Base-by-base conservation (phyloP, 2,888 invertebrate genomes). In the Perithous albicinctus region DNA sequence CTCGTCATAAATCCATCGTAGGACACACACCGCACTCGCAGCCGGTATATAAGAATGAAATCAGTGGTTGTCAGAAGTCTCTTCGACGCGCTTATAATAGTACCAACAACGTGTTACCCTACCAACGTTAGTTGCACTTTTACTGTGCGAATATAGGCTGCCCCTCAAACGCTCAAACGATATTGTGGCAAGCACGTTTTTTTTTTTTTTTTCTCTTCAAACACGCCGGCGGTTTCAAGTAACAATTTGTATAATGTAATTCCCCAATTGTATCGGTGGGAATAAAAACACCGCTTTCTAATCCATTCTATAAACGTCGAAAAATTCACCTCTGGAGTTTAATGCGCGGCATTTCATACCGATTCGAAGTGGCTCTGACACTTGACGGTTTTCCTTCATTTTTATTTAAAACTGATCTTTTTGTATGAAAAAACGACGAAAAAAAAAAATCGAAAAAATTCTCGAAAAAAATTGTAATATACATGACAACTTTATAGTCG, bases 1-100 rank as follows among this genome's bases (percentile, higher is more conserved):
- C 86, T 86, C 84, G 86, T 87, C 90, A 88, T 90, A 90, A 90
- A 90, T 90, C 88, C 88, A 86, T 83, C 80, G 82, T 84, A 15
- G 66, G 88, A 87, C 88, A 51, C 46, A 87, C 88, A 51, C 46
- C 41, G 46, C 72, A 64, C 61, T 80, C 77, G 59, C 80, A 61
- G 59, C 67, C 87, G 83, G 80, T 84, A n/a, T n/a, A n/a, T n/a
- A 83, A 85, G 89, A 90, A 90, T 90, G 88, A 88, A 90, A 89
- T 88, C 89, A 88, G 86, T 86, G 88, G 88, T 87, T 89, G 88
- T 88, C 88, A 85, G 86, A 84, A 63, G 73, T 63, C 73, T 63
- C 73, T 77, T 81, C 73, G 77, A 80, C 73, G 73, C 61, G 76
- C 67, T 61, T 15, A 32, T 48, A 69, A 74, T 73, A 73, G 61